Evolutionary conservation across 1,140 invertebrate species (phyloP), one percentile per base, ranked within the genome.

Genomic region (Cyphomyrmex costatus): DNA sequence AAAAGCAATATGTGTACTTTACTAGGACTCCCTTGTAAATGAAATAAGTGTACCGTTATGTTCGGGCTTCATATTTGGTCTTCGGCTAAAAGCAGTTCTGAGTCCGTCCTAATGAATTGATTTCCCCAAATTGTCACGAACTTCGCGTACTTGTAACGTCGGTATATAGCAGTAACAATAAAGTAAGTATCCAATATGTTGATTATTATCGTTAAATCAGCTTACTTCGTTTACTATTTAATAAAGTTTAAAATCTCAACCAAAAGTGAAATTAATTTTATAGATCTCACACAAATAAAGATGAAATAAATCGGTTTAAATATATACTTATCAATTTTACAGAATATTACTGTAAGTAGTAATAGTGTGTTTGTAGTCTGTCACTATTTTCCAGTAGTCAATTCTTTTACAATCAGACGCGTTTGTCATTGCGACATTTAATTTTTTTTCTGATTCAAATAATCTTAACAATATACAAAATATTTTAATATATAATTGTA

Each of bases 1-100:
- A 83, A 42, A 49, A 83, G 68, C 68, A 27, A 19, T 36, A 46
- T 42, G 8, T 60, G 7, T 83, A 74, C 27, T 46, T 30, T 73
- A 53, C 24, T 16, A 33, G 53, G 1, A 71, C 36, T 56, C 36
- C 5, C 68, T 83, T 73, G 24, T 60, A 74, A 83, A 61, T 42
- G 42, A 73, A 74, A 82, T 73, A 58, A 82, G 16, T 58, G 42
- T 46, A 33, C 24, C 27, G 19, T 71, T 12, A 73, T 2, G 19
- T 30, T 74, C 53, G 27, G 2, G 36, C 7, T 46, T 73, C 60
- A 83, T 49, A 71, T 83, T 73, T 8, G n/a, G 53, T 58, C 36
- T 49, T 61, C 1, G 6, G 24, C 33, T 74, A 83, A 83, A 49
- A 83, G 53, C 68, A 73, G 8, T 36, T 2, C 24, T 14, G 24